Base-by-base conservation (phyloP, 2,797 vertebrate genomes). In the Galago senegalensis region DNA sequence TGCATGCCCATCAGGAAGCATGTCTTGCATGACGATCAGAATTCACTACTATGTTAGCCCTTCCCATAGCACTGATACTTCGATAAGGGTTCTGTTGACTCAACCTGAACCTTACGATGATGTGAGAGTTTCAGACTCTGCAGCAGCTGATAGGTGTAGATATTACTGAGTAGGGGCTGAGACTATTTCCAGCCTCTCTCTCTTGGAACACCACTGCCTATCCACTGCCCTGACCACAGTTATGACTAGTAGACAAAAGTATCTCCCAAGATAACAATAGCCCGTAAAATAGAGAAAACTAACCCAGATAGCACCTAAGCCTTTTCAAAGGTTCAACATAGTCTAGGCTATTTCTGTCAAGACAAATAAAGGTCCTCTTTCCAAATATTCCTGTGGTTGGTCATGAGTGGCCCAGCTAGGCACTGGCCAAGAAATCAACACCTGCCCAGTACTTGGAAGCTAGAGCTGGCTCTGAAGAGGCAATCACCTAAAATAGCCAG, bases 261-360 rank as follows among this genome's bases (percentile, higher is more conserved):
- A 58, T 27, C 65, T 73, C 81, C 34, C 80, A 67, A 85, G 87
- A 79, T 90, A 92, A 86, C 90, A 93, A 91, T 9, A 95, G 37
- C 31, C 46, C 27, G 9, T 58, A 46, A 87, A 93, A 53, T 7
- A 79, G 23, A 79, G 73, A 49, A 95, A 87, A 27, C 82, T 37
- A 49, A 3, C n/a, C 79, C 46, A 79, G 56, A 81, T 23, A 80
- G 67, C 43, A 67, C 37, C 53, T 46, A 37, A 90, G 43, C 56
- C 37, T 70, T 37, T 92, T 20, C 65, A 88, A 92, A 82, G 4
- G 25, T 10, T 90, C 25, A 23, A 16, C n/a, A 70, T n/a, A 60
- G 34, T 77, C 61, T 87, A 84, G 65, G 53, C 67, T 92, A 11
- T 17, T 73, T 86, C 86, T 88, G 16, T 60, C 61, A 29, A 92